These are phyloP conservation scores for Nixonia krombeini DNA, from an alignment of 1,140 invertebrate species.

Conservation along the genomic window DNA sequence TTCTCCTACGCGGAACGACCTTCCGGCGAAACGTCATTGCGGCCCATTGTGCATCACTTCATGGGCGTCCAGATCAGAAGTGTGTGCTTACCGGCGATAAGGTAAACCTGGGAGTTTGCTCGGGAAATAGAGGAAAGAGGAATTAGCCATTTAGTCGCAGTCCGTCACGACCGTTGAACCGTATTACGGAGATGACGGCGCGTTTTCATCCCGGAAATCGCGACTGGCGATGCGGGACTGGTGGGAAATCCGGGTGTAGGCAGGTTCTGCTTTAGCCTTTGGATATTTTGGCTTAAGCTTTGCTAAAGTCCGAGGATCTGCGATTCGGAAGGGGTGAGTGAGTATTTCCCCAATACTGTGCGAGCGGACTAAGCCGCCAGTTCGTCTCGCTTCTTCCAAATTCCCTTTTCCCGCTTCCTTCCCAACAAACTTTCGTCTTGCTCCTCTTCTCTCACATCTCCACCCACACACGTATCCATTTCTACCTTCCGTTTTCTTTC, in stretches of 20 bases:
- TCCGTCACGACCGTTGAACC: conserved; percentile 12
- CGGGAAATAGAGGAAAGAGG: too few relatives aligned
- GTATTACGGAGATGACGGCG: too few relatives aligned
- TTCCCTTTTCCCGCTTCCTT: conserved; percentile 3
- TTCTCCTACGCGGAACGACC: too few relatives aligned
- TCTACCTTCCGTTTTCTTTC: conserved; percentile 17
- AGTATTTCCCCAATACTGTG: conserved; percentile 20
- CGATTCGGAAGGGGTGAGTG: conserved; percentile 1
- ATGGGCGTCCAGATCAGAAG: too few relatives aligned
- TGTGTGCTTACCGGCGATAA: too few relatives aligned
- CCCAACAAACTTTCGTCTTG: conserved; percentile 3
- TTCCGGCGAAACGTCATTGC: too few relatives aligned
- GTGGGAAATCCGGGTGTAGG: conserved; percentile 13
- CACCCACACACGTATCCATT: too few relatives aligned
- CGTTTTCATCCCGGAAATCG: too few relatives aligned
- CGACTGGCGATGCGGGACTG: conserved; percentile 8
- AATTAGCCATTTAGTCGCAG: conserved; percentile 14
- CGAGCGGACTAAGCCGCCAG: conserved; percentile 5
- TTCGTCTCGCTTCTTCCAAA: conserved; percentile 8
- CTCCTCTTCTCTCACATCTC: too few relatives aligned
- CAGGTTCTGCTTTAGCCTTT: conserved; percentile 14
- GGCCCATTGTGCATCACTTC: too few relatives aligned
- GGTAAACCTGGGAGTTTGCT: too few relatives aligned
- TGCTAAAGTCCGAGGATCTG: conserved; percentile 15
- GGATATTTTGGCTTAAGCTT: conserved; percentile 31